Percentiles rank a stretch among this genome's conserved stretches.
These are phyloP conservation scores for Gnatocerus cornutus DNA, from an alignment of 2,888 invertebrate genomes.

Conservation along the genomic window DNA sequence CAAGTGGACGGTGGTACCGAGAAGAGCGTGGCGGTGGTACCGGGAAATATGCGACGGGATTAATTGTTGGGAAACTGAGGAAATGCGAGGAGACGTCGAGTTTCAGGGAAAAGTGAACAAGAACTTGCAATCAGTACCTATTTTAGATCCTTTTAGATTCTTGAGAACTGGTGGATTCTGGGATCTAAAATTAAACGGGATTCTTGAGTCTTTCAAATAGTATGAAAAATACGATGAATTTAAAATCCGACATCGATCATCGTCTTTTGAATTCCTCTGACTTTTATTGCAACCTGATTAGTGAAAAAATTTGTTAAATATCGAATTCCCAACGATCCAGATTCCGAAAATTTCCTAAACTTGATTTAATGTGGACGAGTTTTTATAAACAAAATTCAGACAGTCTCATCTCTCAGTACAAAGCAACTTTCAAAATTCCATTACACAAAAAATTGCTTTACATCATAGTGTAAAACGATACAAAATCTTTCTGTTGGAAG, in stretches of 20 bases:
- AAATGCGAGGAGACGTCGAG: no score
- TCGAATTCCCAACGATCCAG: neutral
- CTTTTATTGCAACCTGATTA: conserved; percentile 8
- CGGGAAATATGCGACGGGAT: no score
- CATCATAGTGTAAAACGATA: conserved; percentile 3
- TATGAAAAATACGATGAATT: no score
- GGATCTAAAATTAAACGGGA: no score
- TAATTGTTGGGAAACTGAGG: no score
- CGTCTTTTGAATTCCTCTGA: neutral
- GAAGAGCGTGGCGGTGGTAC: no score
- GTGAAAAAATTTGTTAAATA: conserved; percentile 11
- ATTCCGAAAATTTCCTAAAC: conserved; percentile 11
- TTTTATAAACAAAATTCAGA: neutral
- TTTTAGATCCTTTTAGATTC: no score
- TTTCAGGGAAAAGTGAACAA: no score
- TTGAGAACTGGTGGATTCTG: no score
- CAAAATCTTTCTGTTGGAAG: neutral
- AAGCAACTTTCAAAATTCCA: neutral
- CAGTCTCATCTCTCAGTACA: neutral
- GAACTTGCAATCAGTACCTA: no score
- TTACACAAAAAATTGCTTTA: neutral
- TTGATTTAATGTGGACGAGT: conserved; percentile 11
- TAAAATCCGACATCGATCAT: no score
- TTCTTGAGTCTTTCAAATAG: no score
- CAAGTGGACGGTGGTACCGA: neutral